Base-by-base conservation (phyloP, 2,113 vertebrate species). In the Varanus salvator region DNA sequence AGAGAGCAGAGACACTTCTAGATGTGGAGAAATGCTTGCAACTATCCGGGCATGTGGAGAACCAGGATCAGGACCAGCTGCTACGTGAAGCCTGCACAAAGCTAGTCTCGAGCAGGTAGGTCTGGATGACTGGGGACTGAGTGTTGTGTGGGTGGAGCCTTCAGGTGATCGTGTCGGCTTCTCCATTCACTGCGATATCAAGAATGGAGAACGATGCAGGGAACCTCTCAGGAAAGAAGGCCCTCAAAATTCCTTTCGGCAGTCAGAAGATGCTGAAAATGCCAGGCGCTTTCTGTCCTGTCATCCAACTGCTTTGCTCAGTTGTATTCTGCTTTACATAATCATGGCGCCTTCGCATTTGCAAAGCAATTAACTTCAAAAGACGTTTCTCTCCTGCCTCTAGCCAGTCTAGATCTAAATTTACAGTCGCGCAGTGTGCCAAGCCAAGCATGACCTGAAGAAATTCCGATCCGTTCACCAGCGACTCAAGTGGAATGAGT, bases 41-140 rank as follows among this genome's bases (percentile, higher is more conserved):
- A 83, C 27, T 27, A 68, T 14, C 34, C 84, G 85, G 38, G 48
- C 60, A 76, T 50, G 8, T 78, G 29, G 27, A 8, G 34, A 54
- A 69, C 0, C n/a, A 31, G 25, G 19, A 29, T 0, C n/a, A 31
- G 25, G 21, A 29, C 72, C 72, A 69, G 72, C 77, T 57, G 25
- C 12, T 77, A 69, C 90, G n/a, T 29, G 71, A 34, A 76, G 14
- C 17, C 6, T 15, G 57, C 85, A 38, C 48, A 11, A 31, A 34
- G 60, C 80, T 80, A 87, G 60, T 69, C 60, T 75, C 57, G 19
- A n/a, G 50, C 54, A n/a, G 81, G 69, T 78, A 52, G 21, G 48
- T 68, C 54, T 68, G 71, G 69, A 90, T 77, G 82, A 50, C 11
- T 21, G 68, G 77, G 87, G 85, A 76, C 25, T 82, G 78, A 31